Conservation (phyloP, 2,113 vertebrate species). For the Chaetodon auriga region DNA sequence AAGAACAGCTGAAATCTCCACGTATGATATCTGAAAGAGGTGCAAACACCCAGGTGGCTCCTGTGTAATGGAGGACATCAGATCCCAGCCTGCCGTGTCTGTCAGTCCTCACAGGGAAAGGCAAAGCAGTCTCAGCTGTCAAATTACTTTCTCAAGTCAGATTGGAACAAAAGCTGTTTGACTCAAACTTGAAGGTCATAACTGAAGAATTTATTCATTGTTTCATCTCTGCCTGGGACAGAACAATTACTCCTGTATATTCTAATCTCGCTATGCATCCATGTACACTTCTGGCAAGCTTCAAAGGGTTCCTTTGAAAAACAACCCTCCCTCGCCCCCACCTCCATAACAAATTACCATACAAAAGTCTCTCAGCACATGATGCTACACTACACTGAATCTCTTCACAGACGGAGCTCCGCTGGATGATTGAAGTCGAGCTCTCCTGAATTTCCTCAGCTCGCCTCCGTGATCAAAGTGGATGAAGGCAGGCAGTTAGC, state of each 20-base stretch:
- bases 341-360: conserved; percentile 75
- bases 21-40: conserved; percentile 16
- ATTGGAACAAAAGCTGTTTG: conserved; percentile 55
- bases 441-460: conserved; percentile 69
- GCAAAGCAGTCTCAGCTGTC: conserved; percentile 32
- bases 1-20: conserved; percentile 6
- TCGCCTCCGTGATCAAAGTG: conserved; percentile 75
- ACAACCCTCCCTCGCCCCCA: conserved; percentile 12
- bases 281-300: conserved; percentile 54
- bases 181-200: conserved; percentile 69
- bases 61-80: conserved; percentile 34
- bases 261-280: conserved; percentile 66
- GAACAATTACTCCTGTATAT: conserved; percentile 64
- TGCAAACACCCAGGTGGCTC: conserved; percentile 8
- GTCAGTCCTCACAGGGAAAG: conserved; percentile 28
- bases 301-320: conserved; percentile 74
- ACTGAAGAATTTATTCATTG: conserved; percentile 51
- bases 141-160: conserved; percentile 57
- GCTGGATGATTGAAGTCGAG: conserved; percentile 75
- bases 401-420: conserved; percentile 60
- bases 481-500: conserved; percentile 69
- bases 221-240: conserved; percentile 65
- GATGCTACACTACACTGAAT: conserved; percentile 52
- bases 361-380: conserved; percentile 72
- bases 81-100: conserved; percentile 9